A percentile compares a stretch with the other conserved stretches of the same genome.
Evolutionary conservation across 2,113 vertebrate species (phyloP).

Genomic region (Benitochromis conjunctus): DNA sequence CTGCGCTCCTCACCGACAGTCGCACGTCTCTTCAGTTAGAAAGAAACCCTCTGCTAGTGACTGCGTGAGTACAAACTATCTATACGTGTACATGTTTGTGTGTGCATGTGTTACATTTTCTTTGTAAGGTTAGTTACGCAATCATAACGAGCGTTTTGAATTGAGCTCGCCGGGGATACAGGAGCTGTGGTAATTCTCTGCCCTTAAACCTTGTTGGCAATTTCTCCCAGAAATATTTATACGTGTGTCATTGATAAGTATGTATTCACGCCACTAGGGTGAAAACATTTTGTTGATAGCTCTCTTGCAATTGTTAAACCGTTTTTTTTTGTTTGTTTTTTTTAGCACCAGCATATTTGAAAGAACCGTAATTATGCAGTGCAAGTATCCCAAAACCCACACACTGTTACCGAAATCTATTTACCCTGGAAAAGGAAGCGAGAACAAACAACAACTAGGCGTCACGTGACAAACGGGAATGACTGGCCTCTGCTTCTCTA

Average conservation of each 20-base stretch:
- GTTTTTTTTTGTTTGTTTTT: not conserved
- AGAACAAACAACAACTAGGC: rapidly evolving
- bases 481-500: not conserved
- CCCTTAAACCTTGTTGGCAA: not conserved
- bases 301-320: not conserved
- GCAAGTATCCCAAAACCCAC: not conserved
- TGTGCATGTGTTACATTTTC: not conserved
- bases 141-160: not conserved
- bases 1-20: not conserved
- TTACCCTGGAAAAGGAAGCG: not conserved
- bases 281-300: not conserved
- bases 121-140: not conserved
- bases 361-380: not conserved
- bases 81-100: not conserved
- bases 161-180: not conserved
- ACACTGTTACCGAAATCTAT: not conserved
- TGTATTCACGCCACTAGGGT: not conserved
- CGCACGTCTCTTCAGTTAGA: not conserved
- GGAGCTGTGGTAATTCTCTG: not conserved
- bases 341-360: not conserved
- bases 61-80: not conserved
- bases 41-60: not conserved
- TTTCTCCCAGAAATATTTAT: not conserved
- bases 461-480: not conserved
- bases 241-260: not conserved